Conservation (phyloP, 2,113 vertebrate species). For the Hypocryptadius cinnamomeus region DNA sequence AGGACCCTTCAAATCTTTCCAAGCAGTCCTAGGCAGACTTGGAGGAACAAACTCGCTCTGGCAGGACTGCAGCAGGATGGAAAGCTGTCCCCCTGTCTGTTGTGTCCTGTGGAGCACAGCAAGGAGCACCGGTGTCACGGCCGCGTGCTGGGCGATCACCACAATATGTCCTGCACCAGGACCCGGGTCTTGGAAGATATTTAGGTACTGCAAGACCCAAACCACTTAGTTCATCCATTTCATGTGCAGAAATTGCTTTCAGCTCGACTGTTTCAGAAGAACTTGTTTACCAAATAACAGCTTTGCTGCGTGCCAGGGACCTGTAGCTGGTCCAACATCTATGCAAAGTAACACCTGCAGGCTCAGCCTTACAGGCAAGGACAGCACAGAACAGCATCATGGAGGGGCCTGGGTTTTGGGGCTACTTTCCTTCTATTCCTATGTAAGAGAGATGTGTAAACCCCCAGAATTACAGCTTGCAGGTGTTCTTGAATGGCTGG, state of each 20-base stretch:
- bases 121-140: neutral
- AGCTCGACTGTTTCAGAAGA: neutral
- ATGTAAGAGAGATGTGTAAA: neutral
- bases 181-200: neutral
- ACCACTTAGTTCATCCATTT: neutral
- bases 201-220: neutral
- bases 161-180: neutral
- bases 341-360: neutral
- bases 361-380: neutral
- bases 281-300: neutral
- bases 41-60: neutral
- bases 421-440: neutral
- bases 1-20: neutral
- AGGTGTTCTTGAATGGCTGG: neutral
- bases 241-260: neutral
- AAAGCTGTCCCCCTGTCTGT: neutral
- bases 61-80: neutral
- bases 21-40: neutral
- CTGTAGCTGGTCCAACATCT: neutral
- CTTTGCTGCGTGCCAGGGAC: neutral
- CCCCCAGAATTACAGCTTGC: neutral
- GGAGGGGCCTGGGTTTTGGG: neutral
- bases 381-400: neutral
- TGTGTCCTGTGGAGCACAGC: neutral
- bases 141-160: fast-evolving